Evolutionary conservation across 1,140 invertebrate genomes (phyloP), one percentile per base, ranked within the genome.

Genomic region (Neoseiulus cucumeris): DNA sequence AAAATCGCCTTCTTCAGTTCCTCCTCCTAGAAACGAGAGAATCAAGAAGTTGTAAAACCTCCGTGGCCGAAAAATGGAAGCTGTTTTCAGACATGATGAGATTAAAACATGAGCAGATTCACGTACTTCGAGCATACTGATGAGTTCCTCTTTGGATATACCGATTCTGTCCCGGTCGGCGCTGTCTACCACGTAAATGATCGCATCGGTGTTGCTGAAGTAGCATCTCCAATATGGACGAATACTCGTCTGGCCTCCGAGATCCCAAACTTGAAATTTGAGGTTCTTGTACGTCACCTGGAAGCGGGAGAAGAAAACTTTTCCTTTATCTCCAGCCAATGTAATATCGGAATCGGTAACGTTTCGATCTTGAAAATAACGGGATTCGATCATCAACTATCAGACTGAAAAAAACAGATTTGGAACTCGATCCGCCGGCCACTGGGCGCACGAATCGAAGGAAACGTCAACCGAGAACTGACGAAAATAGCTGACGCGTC

Each of bases 141-240:
- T 82, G 64, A 99, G 79, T 78, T 98, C 95, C 79, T 97, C 90
- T 83, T 97, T 98, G 44, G 92, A 96, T 77, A 98, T 96, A 66
- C 91, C 91, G 81, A 99, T 95, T 79, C 96, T 81, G 80, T 99
- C 95, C 76, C 87, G 84, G 78, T 99, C 96, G 69, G 91, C 93
- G 65, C 93, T 97, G 76, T 99, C 96, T 44, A 98, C 94, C 42
- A 99, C 95, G 80, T 98, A 99, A 72, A 99, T 96, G 73, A 99
- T 96, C 72, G 95, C 95, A 82, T 98, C 95, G 75, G 95, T 98
- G 78, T 98, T 99, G 65, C 92, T 93, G 78, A 96, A 99, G 77
- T 99, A 99, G 82, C 95, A 98, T 77, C 95, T 82, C 95, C 95
- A 99, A 74, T 99, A 99, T 17, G 95, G 95, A 79, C 93, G 78